These are phyloP conservation scores for Gryon sp. DNA, from an alignment of 1,140 invertebrate species.

Conservation along the genomic window DNA sequence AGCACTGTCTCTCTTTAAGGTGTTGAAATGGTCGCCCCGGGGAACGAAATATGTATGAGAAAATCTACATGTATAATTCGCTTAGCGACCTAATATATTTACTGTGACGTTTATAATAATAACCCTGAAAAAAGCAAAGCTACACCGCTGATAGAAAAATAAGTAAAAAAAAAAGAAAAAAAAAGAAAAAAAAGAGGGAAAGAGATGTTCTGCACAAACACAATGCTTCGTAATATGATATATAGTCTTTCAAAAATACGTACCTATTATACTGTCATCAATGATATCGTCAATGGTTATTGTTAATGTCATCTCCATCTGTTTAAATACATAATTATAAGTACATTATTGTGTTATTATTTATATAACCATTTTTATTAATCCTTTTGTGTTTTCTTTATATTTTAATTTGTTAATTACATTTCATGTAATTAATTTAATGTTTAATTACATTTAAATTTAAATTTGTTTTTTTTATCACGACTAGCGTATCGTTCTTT, in stretches of 20 bases:
- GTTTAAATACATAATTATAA: conserved; percentile 63
- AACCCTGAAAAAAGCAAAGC: conserved; percentile 59
- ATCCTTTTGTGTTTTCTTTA: too few species aligned
- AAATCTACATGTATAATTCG: conserved; percentile 66
- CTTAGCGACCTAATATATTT: conserved; percentile 76
- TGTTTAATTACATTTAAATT: too few species aligned
- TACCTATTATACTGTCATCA: conserved; percentile 64
- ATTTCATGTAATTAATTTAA: too few species aligned
- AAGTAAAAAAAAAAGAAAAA: conserved; percentile 64
- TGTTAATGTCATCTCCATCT: conserved; percentile 64
- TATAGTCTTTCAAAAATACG: conserved; percentile 73
- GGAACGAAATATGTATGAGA: conserved; percentile 55
- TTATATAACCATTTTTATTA: not conserved
- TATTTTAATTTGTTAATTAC: too few species aligned
- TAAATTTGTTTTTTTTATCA: too few species aligned
- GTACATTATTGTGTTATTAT: conserved; percentile 58
- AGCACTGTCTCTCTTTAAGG: conserved; percentile 71
- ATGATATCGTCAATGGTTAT: conserved; percentile 64
- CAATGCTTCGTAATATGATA: conserved; percentile 75
- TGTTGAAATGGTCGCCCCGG: conserved; percentile 68
- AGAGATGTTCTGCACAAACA: conserved; percentile 77
- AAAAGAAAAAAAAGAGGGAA: conserved; percentile 65
- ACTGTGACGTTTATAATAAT: conserved; percentile 77
- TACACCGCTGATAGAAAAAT: conserved; percentile 67
- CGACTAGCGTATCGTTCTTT: too few species aligned